A percentile compares a stretch with the other conserved stretches of the same genome.
Evolutionary conservation across 2,888 invertebrate genomes (phyloP).

Genomic region (Drymonia ruficornis): DNA sequence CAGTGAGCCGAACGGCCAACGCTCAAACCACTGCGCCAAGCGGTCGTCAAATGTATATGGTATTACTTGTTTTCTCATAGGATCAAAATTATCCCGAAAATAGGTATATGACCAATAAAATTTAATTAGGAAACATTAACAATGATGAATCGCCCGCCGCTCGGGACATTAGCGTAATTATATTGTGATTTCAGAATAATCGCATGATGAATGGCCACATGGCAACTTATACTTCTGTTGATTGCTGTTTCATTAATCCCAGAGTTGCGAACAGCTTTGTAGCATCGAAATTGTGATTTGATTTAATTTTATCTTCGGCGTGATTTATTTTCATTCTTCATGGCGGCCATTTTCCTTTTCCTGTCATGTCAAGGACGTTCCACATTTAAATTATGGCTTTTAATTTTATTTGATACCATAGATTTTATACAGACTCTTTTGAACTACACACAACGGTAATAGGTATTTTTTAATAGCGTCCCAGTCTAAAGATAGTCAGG

Average conservation of each 20-base stretch:
- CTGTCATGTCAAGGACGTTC: not conserved
- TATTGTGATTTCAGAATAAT: conserved; percentile 76
- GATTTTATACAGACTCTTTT: too few species aligned
- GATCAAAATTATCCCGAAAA: conserved; percentile 44
- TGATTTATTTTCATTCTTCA: conserved; percentile 24
- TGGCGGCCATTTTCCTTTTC: not conserved
- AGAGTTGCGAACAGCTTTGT: conserved; percentile 47
- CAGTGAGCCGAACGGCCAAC: too few species aligned
- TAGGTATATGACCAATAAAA: conserved; percentile 66
- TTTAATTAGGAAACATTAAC: conserved; percentile 71
- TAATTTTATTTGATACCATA: not conserved
- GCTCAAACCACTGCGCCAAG: too few species aligned
- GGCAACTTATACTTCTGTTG: conserved; percentile 58
- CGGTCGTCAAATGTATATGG: too few species aligned
- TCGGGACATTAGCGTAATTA: conserved; percentile 67
- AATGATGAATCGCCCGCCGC: conserved; percentile 64
- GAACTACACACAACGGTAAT: too few species aligned
- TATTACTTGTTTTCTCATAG: too few species aligned
- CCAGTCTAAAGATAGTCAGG: too few species aligned
- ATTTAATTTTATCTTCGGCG: conserved; percentile 36
- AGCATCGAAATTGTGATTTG: conserved; percentile 41
- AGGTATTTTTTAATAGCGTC: too few species aligned
- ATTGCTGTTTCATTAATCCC: conserved; percentile 55
- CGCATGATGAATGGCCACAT: conserved; percentile 65
- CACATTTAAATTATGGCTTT: not conserved